phyloP scores from a whole-genome alignment of 2,113 vertebrate species.

The Larimichthys polyactis region DNA sequence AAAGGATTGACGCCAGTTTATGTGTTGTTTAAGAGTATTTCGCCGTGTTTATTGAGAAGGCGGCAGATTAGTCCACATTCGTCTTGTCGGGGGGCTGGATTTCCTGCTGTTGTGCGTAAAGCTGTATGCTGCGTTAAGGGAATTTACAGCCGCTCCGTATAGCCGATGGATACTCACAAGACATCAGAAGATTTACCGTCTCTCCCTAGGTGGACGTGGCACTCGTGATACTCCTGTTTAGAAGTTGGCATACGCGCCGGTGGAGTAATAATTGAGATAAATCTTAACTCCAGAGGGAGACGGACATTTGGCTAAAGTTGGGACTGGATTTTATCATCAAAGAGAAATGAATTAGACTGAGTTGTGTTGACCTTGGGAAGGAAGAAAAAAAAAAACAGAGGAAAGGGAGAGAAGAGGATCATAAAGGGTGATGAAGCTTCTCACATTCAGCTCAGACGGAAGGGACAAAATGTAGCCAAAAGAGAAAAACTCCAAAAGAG shows the following conservation, averaged over 20 bases:
- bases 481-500: slow-evolving; percentile 39
- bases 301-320: slow-evolving; percentile 70
- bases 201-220: slow-evolving; percentile 59
- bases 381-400: slow-evolving; percentile 23
- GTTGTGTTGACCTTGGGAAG: slow-evolving; percentile 71
- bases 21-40: slow-evolving; percentile 65
- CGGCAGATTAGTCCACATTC: slow-evolving; percentile 69
- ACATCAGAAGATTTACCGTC: slow-evolving; percentile 73
- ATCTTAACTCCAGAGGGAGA: slow-evolving; percentile 67
- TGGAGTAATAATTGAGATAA: slow-evolving; percentile 77
- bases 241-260: slow-evolving; percentile 63
- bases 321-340: slow-evolving; percentile 75
- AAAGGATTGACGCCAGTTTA: slow-evolving; percentile 66
- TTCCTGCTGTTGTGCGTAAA: slow-evolving; percentile 61
- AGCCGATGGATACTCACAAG: slow-evolving; percentile 66
- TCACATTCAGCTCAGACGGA: slow-evolving; percentile 62
- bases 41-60: slow-evolving; percentile 62
- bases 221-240: slow-evolving; percentile 71
- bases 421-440: slow-evolving; percentile 42
- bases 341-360: slow-evolving; percentile 73
- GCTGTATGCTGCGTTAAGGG: slow-evolving; percentile 48
- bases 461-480: slow-evolving; percentile 41
- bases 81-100: slow-evolving; percentile 61
- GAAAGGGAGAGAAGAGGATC: slow-evolving; percentile 22
- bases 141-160: slow-evolving; percentile 62